Evolutionary conservation across 2,113 vertebrate genomes (phyloP).

Genomic region (Coturnix japonica): DNA sequence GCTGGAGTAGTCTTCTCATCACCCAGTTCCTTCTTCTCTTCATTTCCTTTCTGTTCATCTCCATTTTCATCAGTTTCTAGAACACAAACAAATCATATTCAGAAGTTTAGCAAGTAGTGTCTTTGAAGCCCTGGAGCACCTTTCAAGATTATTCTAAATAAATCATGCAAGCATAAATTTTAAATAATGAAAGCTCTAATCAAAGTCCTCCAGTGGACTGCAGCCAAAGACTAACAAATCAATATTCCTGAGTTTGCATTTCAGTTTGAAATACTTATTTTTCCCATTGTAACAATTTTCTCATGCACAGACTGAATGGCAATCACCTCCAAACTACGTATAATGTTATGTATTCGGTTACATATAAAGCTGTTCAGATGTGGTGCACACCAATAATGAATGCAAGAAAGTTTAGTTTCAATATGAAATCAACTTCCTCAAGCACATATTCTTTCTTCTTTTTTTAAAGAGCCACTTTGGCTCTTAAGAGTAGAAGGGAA

Average conservation of each 20-base stretch:
- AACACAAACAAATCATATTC: neutral
- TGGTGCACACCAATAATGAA: neutral
- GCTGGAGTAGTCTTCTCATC: constrained; percentile 70
- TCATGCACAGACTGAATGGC: neutral
- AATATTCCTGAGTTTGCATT: neutral
- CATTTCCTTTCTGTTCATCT: constrained; percentile 73
- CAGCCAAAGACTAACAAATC: neutral
- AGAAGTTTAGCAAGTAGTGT: neutral
- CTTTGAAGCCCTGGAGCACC: neutral
- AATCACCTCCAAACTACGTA: neutral
- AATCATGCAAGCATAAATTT: neutral
- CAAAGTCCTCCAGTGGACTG: neutral
- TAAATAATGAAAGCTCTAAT: neutral
- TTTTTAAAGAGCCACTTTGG: neutral
- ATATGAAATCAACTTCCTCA: neutral
- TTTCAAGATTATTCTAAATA: neutral
- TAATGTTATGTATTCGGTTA: neutral
- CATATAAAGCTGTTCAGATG: neutral
- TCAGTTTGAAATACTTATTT: neutral
- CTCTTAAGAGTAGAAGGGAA: neutral
- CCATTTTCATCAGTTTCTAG: constrained; percentile 70
- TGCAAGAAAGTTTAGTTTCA: neutral
- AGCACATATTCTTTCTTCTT: neutral
- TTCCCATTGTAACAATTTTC: neutral
- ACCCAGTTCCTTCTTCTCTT: constrained; percentile 74